phyloP scores from a whole-genome alignment of 2,113 vertebrate species.

The Scortum barcoo region DNA sequence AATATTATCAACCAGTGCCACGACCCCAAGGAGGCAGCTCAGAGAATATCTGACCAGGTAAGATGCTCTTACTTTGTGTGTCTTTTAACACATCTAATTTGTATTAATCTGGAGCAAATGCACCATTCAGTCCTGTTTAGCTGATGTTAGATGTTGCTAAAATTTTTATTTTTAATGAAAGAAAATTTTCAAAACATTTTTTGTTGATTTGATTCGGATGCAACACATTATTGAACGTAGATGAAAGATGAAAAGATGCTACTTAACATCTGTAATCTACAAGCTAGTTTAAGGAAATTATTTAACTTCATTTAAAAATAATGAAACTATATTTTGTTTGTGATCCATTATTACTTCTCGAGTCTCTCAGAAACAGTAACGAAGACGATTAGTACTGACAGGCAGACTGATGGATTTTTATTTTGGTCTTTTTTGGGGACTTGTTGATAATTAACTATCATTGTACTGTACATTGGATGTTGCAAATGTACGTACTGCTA shows the following conservation, averaged over 20 bases:
- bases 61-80: neutral
- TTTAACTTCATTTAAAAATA: neutral
- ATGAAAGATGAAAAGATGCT: no score
- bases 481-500: neutral
- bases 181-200: no score
- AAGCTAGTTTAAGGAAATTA: no score
- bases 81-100: neutral
- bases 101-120: neutral
- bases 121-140: neutral
- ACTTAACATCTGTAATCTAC: neutral
- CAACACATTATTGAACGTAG: no score
- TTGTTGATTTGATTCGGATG: no score
- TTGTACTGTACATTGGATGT: neutral
- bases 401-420: neutral
- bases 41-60: constrained; percentile 95
- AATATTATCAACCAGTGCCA: constrained; percentile 94
- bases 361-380: no score
- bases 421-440: neutral
- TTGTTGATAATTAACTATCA: no score
- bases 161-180: no score
- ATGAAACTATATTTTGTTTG: neutral
- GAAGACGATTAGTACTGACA: neutral
- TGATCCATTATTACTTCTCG: neutral
- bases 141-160: no score
- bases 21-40: constrained; percentile 94